Conservation (phyloP, 2,113 vertebrate species). For the Sinocyclocheilus grahami region DNA sequence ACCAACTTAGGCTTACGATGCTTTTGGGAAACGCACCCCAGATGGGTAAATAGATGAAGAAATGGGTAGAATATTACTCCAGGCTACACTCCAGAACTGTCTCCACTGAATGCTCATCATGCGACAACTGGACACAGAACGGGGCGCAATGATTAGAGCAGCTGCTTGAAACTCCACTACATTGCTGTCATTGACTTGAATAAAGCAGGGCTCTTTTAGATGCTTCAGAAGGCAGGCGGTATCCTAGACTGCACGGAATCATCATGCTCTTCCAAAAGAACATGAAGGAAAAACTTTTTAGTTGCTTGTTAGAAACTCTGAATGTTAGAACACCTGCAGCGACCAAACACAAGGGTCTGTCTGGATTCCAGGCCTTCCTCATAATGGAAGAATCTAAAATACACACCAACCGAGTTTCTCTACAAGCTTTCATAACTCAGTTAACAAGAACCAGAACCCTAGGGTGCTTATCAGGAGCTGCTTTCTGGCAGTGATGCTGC, state of each 20-base stretch:
- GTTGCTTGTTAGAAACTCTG: not conserved
- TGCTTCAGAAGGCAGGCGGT: not conserved
- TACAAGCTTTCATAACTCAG: constrained; percentile 1
- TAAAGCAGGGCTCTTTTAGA: not conserved
- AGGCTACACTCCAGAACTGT: not conserved
- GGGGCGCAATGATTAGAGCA: not conserved
- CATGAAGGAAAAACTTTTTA: not conserved
- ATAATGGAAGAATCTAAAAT: not conserved
- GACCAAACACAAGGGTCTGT: not conserved
- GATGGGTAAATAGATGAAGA: not conserved
- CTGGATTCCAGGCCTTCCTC: not conserved
- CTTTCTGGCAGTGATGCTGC: not conserved
- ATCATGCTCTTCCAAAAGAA: not conserved
- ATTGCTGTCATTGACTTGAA: constrained; percentile 6
- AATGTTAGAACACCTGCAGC: not conserved
- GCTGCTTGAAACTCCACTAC: not conserved
- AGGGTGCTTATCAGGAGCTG: constrained; percentile 32
- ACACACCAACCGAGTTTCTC: not conserved
- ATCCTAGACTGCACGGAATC: not conserved
- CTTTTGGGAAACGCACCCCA: too few species aligned
- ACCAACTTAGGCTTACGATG: too few species aligned
- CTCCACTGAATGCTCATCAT: not conserved
- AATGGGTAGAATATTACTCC: not conserved
- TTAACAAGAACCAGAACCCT: not conserved
- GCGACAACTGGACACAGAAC: not conserved